Evolutionary conservation across 1,140 invertebrate species (phyloP).

Genomic region (Macrobrachium nipponense): DNA sequence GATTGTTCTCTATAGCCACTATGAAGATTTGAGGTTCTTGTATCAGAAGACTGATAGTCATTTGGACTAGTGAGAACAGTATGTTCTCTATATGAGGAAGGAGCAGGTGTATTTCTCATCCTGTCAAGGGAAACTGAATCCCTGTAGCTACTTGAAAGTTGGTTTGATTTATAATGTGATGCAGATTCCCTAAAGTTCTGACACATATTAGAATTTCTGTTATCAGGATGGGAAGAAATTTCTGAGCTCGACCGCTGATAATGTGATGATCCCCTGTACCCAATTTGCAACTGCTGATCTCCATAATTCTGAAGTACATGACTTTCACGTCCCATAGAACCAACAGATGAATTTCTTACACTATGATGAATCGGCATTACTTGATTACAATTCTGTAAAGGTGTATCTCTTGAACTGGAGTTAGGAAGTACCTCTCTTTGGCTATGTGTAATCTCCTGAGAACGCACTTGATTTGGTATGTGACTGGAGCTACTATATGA

Average conservation of each 20-base stretch:
- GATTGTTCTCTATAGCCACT: conserved; percentile 27
- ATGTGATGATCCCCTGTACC: conserved; percentile 33
- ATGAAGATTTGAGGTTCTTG: conserved; percentile 28
- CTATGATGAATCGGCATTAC: conserved; percentile 12
- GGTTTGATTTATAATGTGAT: neutral
- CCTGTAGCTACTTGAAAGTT: conserved; percentile 20
- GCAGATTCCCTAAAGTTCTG: conserved; percentile 32
- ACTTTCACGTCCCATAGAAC: conserved; percentile 14
- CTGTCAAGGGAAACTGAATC: conserved; percentile 25
- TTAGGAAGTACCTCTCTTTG: conserved; percentile 23
- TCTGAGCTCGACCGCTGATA: conserved; percentile 22
- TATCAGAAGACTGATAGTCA: neutral
- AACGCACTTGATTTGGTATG: conserved; percentile 14
- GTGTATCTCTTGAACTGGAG: conserved; percentile 19
- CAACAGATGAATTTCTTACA: conserved; percentile 27
- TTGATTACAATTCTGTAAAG: conserved; percentile 29
- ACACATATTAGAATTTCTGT: conserved; percentile 19
- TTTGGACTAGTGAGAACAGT: no score
- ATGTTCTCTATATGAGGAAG: no score
- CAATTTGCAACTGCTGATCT: conserved; percentile 33
- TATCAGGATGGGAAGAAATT: conserved; percentile 27
- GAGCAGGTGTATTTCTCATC: no score
- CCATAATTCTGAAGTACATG: conserved; percentile 3
- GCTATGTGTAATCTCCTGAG: conserved; percentile 5
- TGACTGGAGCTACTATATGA: conserved; percentile 29